Conservation (phyloP, 2,888 invertebrate genomes). For the Nephrocerus scutellatus region DNA sequence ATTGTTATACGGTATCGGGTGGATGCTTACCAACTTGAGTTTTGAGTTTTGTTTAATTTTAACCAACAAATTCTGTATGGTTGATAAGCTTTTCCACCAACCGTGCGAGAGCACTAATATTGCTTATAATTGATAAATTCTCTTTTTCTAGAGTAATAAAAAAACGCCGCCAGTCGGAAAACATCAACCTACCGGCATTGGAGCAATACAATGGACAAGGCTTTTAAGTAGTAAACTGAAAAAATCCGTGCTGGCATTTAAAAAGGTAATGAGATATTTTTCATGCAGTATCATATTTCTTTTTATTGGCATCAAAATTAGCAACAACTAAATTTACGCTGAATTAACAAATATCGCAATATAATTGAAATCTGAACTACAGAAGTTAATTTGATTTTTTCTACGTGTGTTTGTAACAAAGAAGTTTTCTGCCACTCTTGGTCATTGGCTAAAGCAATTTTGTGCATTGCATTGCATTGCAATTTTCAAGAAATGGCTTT, state of each 20-base stretch:
- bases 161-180: conserved; percentile 52
- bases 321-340: conserved; percentile 8
- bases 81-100: no score
- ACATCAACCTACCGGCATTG: conserved; percentile 73
- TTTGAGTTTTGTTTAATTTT: background rate
- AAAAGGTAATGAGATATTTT: conserved; percentile 51
- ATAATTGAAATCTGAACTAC: conserved; percentile 5
- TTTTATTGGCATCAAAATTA: no score
- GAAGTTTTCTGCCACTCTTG: background rate
- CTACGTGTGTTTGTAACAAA: conserved; percentile 1
- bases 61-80: no score
- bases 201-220: conserved; percentile 80
- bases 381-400: conserved; percentile 5
- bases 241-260: conserved; percentile 70
- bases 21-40: no score
- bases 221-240: conserved; percentile 73
- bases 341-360: conserved; percentile 5
- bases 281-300: background rate
- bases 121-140: no score
- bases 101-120: no score
- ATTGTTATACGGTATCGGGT: no score
- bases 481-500: background rate
- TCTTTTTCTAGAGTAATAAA: conserved; percentile 25
- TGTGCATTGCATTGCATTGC: background rate
- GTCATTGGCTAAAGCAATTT: background rate